Percentiles rank a stretch among this genome's conserved stretches.
Evolutionary conservation across 2,888 invertebrate species (phyloP).

Genomic region (Luperina nickerlii): DNA sequence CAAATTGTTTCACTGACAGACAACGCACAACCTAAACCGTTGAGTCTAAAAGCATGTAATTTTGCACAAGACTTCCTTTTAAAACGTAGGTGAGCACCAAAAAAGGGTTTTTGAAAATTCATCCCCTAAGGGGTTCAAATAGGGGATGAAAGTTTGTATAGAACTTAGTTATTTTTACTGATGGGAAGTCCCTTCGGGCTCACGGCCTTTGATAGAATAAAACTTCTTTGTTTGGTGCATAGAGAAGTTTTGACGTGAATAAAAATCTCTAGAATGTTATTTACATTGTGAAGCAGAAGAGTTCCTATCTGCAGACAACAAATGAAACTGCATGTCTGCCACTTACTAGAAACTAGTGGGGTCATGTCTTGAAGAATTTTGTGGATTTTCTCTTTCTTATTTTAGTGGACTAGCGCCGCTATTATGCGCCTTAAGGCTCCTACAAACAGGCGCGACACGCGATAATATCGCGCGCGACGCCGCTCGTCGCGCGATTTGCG

Average conservation of each 20-base stretch:
- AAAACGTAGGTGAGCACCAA: too few species aligned
- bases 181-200: background rate
- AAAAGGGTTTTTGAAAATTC: background rate
- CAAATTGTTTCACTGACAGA: too few species aligned
- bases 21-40: too few species aligned
- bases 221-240: background rate
- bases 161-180: background rate
- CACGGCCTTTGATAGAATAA: background rate
- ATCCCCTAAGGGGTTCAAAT: background rate
- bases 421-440: too few species aligned
- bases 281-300: slow-evolving; percentile 36
- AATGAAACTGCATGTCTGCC: slow-evolving; percentile 46
- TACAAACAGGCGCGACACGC: too few species aligned
- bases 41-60: too few species aligned
- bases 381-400: background rate
- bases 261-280: slow-evolving; percentile 34
- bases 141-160: background rate
- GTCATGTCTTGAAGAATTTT: background rate
- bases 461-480: too few species aligned
- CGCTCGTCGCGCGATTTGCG: too few species aligned
- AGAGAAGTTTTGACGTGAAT: slow-evolving; percentile 29
- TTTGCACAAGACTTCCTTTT: too few species aligned
- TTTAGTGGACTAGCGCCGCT: background rate
- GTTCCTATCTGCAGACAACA: slow-evolving; percentile 28
- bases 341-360: slow-evolving; percentile 15